These are phyloP conservation scores for Corydoras sp. DNA, from an alignment of 2,113 vertebrate genomes.

Conservation along the genomic window DNA sequence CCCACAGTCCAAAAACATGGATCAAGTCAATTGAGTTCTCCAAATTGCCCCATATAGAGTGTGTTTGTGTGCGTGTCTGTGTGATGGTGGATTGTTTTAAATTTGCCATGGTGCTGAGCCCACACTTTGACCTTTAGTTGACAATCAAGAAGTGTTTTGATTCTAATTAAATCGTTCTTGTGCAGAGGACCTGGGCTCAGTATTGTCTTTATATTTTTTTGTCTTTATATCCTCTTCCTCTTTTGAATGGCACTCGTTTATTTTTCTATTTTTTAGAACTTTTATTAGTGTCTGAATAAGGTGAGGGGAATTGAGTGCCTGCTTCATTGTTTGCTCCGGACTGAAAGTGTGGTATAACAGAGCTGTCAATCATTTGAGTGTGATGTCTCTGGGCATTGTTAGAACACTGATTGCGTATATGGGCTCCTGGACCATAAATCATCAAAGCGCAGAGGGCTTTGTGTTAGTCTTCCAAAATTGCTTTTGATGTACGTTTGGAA, in stretches of 20 bases:
- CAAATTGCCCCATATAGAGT: too few species aligned
- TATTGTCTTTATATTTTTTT: neutral
- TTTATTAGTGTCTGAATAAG: neutral
- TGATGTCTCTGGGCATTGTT: conserved; percentile 11
- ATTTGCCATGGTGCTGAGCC: neutral
- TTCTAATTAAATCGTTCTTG: conserved; percentile 1
- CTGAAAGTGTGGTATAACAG: conserved; percentile 5
- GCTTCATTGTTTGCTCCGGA: conserved; percentile 17
- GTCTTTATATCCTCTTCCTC: neutral
- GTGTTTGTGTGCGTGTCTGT: too few species aligned
- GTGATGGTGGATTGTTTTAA: too few species aligned
- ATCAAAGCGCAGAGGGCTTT: neutral
- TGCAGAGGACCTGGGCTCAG: neutral
- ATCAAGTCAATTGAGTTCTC: too few species aligned
- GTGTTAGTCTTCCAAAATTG: too few species aligned
- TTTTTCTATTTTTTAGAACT: neutral
- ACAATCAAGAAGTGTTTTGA: neutral
- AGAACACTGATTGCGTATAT: neutral
- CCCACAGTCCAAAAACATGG: too few species aligned
- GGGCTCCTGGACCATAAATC: conserved; percentile 3
- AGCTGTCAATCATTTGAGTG: conserved; percentile 25
- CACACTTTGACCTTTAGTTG: conserved; percentile 15
- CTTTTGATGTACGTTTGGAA: too few species aligned
- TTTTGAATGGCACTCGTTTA: neutral
- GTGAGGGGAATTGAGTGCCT: neutral